Conservation (phyloP, 2,888 invertebrate species). For the Volucella bombylans region DNA sequence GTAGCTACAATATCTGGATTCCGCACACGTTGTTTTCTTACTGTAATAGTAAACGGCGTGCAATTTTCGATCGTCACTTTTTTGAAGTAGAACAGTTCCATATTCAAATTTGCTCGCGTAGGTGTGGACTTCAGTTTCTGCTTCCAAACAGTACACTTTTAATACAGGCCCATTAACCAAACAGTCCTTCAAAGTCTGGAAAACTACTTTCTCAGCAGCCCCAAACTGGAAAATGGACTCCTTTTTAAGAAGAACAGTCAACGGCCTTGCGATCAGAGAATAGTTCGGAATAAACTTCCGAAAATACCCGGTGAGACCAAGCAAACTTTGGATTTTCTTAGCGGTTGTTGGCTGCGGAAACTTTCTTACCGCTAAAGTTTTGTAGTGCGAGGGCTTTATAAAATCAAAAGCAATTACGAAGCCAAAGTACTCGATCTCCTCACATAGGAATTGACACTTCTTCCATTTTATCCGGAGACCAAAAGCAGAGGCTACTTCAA, state of each 20-base stretch:
- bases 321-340: neutral
- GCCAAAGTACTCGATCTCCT: slow-evolving; percentile 45
- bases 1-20: slow-evolving; percentile 76
- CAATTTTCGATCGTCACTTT: slow-evolving; percentile 38
- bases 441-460: slow-evolving; percentile 44
- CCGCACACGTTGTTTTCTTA: slow-evolving; percentile 75
- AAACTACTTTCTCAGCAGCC: neutral
- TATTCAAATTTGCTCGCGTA: slow-evolving; percentile 67
- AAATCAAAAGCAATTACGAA: slow-evolving; percentile 23
- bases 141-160: no score
- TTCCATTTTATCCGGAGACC: slow-evolving; percentile 13
- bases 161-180: no score
- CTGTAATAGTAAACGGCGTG: slow-evolving; percentile 77
- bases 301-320: slow-evolving; percentile 22
- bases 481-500: neutral
- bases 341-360: no score
- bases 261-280: neutral
- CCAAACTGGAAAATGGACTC: neutral
- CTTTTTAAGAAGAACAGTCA: neutral
- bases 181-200: neutral
- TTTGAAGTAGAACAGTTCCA: slow-evolving; percentile 76
- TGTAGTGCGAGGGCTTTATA: no score
- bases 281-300: slow-evolving; percentile 22
- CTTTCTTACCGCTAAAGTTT: no score
- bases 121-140: slow-evolving; percentile 23